phyloP scores from a whole-genome alignment of 2,888 invertebrate species.

The Thera britannica region DNA sequence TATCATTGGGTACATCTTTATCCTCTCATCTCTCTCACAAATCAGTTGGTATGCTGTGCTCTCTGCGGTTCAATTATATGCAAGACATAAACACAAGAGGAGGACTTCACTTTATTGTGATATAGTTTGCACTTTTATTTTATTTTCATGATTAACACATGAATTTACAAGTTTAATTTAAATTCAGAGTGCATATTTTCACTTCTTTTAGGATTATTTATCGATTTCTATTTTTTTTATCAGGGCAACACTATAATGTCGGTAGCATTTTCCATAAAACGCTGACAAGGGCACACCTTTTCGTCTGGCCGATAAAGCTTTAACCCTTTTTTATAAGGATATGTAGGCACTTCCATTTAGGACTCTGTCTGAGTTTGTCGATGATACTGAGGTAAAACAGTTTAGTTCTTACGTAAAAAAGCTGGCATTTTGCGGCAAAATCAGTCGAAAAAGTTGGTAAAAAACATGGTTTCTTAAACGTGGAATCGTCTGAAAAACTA shows the following conservation, averaged over 20 bases:
- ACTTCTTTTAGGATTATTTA: background rate
- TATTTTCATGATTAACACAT: too few species aligned
- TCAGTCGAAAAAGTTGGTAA: too few species aligned
- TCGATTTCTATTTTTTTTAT: background rate
- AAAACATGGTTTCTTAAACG: too few species aligned
- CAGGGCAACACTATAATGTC: conserved; percentile 16
- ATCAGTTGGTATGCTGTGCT: background rate
- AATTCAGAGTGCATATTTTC: too few species aligned
- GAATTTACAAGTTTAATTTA: too few species aligned
- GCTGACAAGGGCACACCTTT: conserved; percentile 25
- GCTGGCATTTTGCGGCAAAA: too few species aligned
- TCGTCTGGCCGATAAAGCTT: conserved; percentile 14
- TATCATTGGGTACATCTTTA: too few species aligned
- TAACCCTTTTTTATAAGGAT: conserved; percentile 23
- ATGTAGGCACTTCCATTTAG: conserved; percentile 17
- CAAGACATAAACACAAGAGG: too few species aligned
- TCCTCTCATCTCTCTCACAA: background rate
- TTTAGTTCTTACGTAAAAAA: background rate
- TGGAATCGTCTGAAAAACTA: too few species aligned
- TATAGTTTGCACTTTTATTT: too few species aligned
- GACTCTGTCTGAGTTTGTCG: conserved; percentile 15
- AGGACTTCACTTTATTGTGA: too few species aligned
- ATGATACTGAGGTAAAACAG: conserved; percentile 6
- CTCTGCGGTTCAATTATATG: background rate
- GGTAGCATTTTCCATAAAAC: conserved; percentile 23